Base-by-base conservation (phyloP, 2,888 invertebrate genomes). In the Fissipunctia ypsillon region DNA sequence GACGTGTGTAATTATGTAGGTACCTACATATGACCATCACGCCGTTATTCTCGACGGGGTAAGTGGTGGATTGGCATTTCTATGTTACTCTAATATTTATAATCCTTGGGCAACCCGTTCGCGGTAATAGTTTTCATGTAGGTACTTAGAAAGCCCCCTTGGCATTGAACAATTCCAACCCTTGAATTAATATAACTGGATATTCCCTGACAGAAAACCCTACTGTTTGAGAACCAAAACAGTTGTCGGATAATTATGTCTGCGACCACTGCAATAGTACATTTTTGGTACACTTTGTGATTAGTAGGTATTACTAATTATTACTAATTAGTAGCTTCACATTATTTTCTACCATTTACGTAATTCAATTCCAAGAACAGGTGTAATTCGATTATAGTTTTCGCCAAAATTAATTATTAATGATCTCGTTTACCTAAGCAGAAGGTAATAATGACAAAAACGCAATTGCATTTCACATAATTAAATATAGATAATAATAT, bases 81-180 rank as follows among this genome's bases (percentile, higher is more conserved):
- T 48, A 61, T 35, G 12, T 50, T 73, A 19, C 14, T 78, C 41
- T 56, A 73, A 56, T 67, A 78, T 78, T 78, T 73, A 78, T 66
- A 57, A 61, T 28, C 43, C 5, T 52, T 10, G 3, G 43, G 25
- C 6, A 25, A 16, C 9, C 7, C 43, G 2, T 25, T 52, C 28
- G 0, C 38, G 9, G 25, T 54, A 71, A 48, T 60, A 48, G n/a
- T 41, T 54, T 50, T 25, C 38, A 16, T 14, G 22, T n/a, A 12
- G 28, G 19, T 31, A 43, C 43, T n/a, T n/a, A n/a, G n/a, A 16
- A 35, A n/a, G 41, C 22, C 52, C 60, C 45, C n/a, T 28, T 59
- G 38, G 4, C 25, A 64, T 52, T 65, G 52, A 76, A 52, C 10
- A 43, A 52, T 67, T 63, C 45, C 10, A 73, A 73, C 61, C 50